Conservation (phyloP, 2,888 invertebrate species). For the Laspeyria flexula region DNA sequence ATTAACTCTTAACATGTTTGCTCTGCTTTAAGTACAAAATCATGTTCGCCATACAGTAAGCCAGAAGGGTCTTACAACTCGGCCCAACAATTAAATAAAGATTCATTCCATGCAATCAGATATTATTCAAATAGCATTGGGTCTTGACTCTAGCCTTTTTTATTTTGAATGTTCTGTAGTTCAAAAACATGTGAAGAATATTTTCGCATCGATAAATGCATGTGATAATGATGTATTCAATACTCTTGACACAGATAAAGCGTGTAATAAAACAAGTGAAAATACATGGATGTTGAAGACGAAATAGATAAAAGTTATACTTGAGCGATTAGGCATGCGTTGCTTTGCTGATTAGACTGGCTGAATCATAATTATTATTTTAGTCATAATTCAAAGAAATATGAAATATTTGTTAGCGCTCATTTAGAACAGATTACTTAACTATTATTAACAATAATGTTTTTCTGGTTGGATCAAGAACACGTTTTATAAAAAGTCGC, state of each 20-base stretch:
- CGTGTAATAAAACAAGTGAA: constrained; percentile 17
- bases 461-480: too few relatives aligned
- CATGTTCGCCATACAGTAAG: constrained; percentile 28
- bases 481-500: too few relatives aligned
- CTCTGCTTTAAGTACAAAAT: constrained; percentile 34
- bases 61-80: constrained; percentile 13
- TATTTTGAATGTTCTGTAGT: constrained; percentile 15
- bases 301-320: neutral
- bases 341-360: neutral
- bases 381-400: neutral
- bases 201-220: constrained; percentile 30
- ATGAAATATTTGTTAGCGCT: neutral
- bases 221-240: constrained; percentile 33
- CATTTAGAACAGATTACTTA: neutral
- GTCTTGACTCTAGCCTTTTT: constrained; percentile 47
- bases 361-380: neutral
- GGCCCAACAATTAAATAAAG: constrained; percentile 18
- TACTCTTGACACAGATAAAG: constrained; percentile 32
- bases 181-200: constrained; percentile 16
- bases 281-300: neutral
- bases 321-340: too few relatives aligned
- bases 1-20: constrained; percentile 21
- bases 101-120: constrained; percentile 61
- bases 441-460: neutral
- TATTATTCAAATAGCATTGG: constrained; percentile 66